These are phyloP conservation scores for Uloborus plumipes DNA, from an alignment of 2,888 invertebrate species.

Conservation along the genomic window DNA sequence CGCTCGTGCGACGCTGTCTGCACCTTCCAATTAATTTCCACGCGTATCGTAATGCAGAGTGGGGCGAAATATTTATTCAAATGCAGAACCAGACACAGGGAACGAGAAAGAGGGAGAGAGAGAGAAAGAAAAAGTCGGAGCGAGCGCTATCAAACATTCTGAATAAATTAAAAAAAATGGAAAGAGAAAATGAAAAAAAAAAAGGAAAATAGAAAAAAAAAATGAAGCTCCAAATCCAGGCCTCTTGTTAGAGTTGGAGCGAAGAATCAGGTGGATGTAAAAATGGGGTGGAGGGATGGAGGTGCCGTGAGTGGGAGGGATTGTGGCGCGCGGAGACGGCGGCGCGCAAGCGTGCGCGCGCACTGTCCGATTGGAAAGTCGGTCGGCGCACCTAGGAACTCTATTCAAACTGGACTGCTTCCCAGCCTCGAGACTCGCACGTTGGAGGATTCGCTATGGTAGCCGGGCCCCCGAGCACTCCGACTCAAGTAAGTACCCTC, in stretches of 20 bases:
- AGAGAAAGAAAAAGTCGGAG: conserved; percentile 19
- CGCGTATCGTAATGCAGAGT: conserved; percentile 53
- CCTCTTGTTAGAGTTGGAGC: conserved; percentile 59
- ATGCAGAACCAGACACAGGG: conserved; percentile 34
- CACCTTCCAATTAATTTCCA: conserved; percentile 60
- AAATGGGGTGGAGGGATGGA: conserved; percentile 29
- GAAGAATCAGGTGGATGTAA: conserved; percentile 53
- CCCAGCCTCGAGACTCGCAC: conserved; percentile 31
- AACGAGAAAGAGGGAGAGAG: conserved; percentile 21
- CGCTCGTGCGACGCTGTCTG: conserved; percentile 21
- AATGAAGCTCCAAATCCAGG: conserved; percentile 41
- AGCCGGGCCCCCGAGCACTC: conserved; percentile 45
- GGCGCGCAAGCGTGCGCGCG: conserved; percentile 52
- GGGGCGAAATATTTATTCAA: conserved; percentile 62
- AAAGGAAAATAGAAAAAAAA: too few relatives aligned
- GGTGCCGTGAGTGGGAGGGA: conserved; percentile 51
- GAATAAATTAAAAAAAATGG: conserved; percentile 60
- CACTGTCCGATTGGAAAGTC: conserved; percentile 30
- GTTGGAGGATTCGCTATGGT: conserved; percentile 49
- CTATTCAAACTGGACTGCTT: conserved; percentile 61
- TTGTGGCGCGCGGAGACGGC: conserved; percentile 47
- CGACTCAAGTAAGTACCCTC: too few relatives aligned
- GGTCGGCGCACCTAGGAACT: conserved; percentile 56
- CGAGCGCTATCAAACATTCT: conserved; percentile 57
- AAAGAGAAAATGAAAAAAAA: too few relatives aligned